phyloP scores from a whole-genome alignment of 2,888 invertebrate species.

The Pachliopta kotzebuea region DNA sequence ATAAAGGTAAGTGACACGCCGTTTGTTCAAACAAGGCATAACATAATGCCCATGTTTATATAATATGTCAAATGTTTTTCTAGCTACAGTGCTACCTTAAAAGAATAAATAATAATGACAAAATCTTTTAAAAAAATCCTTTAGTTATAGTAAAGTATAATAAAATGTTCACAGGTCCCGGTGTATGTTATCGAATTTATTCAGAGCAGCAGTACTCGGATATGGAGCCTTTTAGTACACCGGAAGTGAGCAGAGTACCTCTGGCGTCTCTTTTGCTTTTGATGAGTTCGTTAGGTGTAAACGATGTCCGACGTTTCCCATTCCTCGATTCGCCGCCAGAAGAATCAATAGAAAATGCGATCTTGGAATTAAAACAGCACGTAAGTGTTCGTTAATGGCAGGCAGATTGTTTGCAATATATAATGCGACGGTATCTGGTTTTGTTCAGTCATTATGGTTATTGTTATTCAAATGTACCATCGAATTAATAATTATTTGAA shows the following conservation, averaged over 20 bases:
- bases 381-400: constrained; percentile 61
- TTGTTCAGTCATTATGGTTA: too few relatives aligned
- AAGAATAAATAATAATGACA: too few relatives aligned
- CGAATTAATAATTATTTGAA: too few relatives aligned
- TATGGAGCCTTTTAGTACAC: constrained; percentile 92
- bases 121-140: background rate
- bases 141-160: background rate
- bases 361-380: constrained; percentile 92
- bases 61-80: too few relatives aligned
- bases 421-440: background rate
- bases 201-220: constrained; percentile 89
- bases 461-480: too few relatives aligned
- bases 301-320: constrained; percentile 94
- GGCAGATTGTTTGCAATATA: background rate
- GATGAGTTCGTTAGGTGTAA: constrained; percentile 96
- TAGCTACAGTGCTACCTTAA: too few relatives aligned
- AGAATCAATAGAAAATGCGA: constrained; percentile 91
- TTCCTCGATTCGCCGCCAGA: constrained; percentile 96
- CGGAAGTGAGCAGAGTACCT: constrained; percentile 96
- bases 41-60: too few relatives aligned
- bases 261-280: constrained; percentile 94
- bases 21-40: too few relatives aligned
- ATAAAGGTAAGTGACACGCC: too few relatives aligned
- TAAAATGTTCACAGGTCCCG: constrained; percentile 85
- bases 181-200: constrained; percentile 95